A percentile compares a stretch with the other conserved stretches of the same genome.
These are phyloP conservation scores for Ischnus inquisitorius DNA, from an alignment of 2,888 invertebrate species.

Conservation along the genomic window DNA sequence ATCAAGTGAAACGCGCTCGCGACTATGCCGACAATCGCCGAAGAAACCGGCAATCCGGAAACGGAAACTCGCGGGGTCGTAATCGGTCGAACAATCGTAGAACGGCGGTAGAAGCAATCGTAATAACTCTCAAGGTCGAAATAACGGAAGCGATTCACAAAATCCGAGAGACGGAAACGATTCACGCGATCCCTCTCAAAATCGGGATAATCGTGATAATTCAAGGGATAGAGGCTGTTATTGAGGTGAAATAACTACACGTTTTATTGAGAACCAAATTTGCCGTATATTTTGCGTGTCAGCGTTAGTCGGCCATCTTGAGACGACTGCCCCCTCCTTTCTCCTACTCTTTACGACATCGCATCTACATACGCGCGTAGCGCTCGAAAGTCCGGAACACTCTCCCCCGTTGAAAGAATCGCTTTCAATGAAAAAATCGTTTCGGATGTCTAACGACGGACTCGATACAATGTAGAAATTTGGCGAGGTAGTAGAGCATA, in stretches of 20 bases:
- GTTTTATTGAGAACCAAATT: not conserved
- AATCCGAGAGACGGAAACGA: too few relatives aligned
- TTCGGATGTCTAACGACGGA: slow-evolving; percentile 1
- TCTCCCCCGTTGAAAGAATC: slow-evolving; percentile 38
- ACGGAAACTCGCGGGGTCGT: too few relatives aligned
- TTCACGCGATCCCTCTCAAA: too few relatives aligned
- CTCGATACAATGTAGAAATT: slow-evolving; percentile 28
- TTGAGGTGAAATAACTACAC: slow-evolving; percentile 18
- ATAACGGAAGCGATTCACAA: too few relatives aligned
- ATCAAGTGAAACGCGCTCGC: too few relatives aligned
- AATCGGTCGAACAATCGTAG: too few relatives aligned
- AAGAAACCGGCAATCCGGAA: too few relatives aligned
- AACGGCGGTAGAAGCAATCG: too few relatives aligned
- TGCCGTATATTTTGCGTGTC: slow-evolving; percentile 21
- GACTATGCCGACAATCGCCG: too few relatives aligned
- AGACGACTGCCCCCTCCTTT: not conserved
- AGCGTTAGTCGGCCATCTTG: slow-evolving; percentile 34
- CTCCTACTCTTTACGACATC: not conserved
- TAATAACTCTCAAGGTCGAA: too few relatives aligned
- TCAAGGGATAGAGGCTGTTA: too few relatives aligned
- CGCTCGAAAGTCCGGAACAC: slow-evolving; percentile 6
- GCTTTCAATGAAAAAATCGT: slow-evolving; percentile 19
- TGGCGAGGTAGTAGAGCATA: not conserved
- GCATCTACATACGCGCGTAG: not conserved
- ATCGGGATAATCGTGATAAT: too few relatives aligned